A percentile compares a stretch with the other conserved stretches of the same genome.
Conservation (phyloP, 37 sponge, comb jelly and placozoan species). For the Chondrilla cf. caribensis region DNA sequence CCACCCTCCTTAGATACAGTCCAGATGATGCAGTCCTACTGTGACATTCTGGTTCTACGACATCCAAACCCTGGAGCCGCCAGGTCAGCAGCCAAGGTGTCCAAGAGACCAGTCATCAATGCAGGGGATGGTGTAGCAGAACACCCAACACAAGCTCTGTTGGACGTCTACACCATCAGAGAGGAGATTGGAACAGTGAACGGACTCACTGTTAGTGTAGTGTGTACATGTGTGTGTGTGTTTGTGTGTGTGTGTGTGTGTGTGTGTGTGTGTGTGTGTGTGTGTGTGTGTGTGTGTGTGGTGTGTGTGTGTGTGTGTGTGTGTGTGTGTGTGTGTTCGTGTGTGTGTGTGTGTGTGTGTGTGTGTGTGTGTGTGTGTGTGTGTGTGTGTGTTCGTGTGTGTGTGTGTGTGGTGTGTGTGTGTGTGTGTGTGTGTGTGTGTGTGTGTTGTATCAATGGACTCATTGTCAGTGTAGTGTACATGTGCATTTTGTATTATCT, state of each 20-base stretch:
- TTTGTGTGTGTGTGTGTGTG: background rate
- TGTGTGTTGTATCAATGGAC: too few relatives aligned
- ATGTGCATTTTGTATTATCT: too few relatives aligned
- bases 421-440: too few relatives aligned
- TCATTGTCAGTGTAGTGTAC: too few relatives aligned
- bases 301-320: too few relatives aligned
- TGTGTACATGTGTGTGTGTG: background rate
- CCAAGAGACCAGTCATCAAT: constrained; percentile 86
- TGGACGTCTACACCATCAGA: constrained; percentile 97
- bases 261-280: background rate
- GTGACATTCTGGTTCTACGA: constrained; percentile 89
- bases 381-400: too few relatives aligned
- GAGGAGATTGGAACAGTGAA: constrained; percentile 99
- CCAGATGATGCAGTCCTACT: constrained; percentile 87
- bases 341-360: too few relatives aligned
- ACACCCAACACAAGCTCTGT: constrained; percentile 98
- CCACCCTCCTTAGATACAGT: constrained; percentile 69
- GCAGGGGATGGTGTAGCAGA: constrained; percentile 97
- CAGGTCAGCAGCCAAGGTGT: constrained; percentile 46
- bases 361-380: too few relatives aligned
- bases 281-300: too few relatives aligned
- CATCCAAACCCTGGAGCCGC: constrained; percentile 90
- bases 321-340: too few relatives aligned
- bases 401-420: too few relatives aligned
- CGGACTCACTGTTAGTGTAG: constrained; percentile 85